A percentile compares a stretch with the other conserved stretches of the same genome.
These are phyloP conservation scores for Colletes collaris DNA, from an alignment of 2,888 invertebrate genomes.

Conservation along the genomic window DNA sequence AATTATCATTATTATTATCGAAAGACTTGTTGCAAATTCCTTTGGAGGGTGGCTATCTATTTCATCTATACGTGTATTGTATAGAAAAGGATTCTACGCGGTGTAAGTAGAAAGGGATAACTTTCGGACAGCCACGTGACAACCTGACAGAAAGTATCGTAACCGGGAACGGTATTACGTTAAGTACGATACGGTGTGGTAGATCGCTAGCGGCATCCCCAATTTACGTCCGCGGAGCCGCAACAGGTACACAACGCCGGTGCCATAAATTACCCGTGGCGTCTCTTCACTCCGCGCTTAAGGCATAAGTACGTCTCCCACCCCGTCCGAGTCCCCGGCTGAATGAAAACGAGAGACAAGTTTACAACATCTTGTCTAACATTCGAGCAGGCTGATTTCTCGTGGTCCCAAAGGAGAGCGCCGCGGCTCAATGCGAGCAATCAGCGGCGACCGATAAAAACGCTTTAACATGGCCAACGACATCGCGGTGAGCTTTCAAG, in stretches of 20 bases:
- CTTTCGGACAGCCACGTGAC: too few relatives aligned
- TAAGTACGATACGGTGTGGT: not conserved
- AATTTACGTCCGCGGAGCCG: not conserved
- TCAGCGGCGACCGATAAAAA: constrained; percentile 43
- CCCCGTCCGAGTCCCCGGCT: not conserved
- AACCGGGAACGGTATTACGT: not conserved
- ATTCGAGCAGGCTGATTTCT: constrained; percentile 21
- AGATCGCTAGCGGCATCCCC: not conserved
- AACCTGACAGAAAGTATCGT: too few relatives aligned
- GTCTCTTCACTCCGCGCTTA: not conserved
- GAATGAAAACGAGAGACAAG: constrained; percentile 27
- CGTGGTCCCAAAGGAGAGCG: constrained; percentile 38
- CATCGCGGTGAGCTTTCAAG: constrained; percentile 26
- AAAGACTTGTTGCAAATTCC: too few relatives aligned
- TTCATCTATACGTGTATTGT: too few relatives aligned
- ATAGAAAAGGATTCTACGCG: too few relatives aligned
- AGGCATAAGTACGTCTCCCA: not conserved
- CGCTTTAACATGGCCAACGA: constrained; percentile 28
- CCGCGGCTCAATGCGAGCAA: constrained; percentile 34
- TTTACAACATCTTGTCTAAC: constrained; percentile 31
- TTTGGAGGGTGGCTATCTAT: too few relatives aligned
- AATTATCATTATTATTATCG: too few relatives aligned
- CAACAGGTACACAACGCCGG: not conserved
- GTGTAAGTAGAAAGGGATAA: too few relatives aligned
- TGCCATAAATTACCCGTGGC: constrained; percentile 12